Percentiles rank a stretch among this genome's conserved stretches.
Evolutionary conservation across 2,888 invertebrate genomes (phyloP).

Genomic region (Barypeithes pellucidus): DNA sequence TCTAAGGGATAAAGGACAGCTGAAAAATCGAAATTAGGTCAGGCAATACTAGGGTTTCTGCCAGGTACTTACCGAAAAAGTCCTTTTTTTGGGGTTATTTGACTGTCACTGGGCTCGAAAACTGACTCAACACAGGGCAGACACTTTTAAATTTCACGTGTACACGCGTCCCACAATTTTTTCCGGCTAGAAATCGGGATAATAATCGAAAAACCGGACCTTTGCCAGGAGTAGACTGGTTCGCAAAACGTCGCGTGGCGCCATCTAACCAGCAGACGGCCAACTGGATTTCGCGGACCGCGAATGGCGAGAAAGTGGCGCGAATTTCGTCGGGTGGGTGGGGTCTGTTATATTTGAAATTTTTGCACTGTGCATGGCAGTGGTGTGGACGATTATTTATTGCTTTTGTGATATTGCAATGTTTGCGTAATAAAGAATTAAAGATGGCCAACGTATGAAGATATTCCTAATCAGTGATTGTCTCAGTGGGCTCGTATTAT

Average conservation of each 20-base stretch:
- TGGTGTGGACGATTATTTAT: constrained; percentile 22
- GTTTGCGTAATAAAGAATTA: constrained; percentile 26
- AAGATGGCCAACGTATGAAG: constrained; percentile 12
- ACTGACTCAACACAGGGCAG: constrained; percentile 12
- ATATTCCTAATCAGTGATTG: neutral
- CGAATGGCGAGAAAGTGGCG: constrained; percentile 51
- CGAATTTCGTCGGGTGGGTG: constrained; percentile 52
- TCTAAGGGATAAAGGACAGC: constrained; percentile 31
- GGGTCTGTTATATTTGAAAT: constrained; percentile 49
- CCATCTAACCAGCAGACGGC: constrained; percentile 45
- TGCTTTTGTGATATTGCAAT: constrained; percentile 26
- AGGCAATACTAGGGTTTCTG: constrained; percentile 37
- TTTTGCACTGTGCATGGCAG: constrained; percentile 23
- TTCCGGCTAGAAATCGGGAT: constrained; percentile 36
- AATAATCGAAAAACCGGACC: constrained; percentile 47
- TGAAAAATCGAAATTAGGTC: constrained; percentile 51
- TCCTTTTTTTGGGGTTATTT: constrained; percentile 29
- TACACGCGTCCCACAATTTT: constrained; percentile 36
- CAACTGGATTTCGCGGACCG: constrained; percentile 48
- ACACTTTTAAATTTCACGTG: constrained; percentile 24
- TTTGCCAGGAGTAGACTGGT: constrained; percentile 23
- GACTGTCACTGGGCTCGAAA: constrained; percentile 35
- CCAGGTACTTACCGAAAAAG: constrained; percentile 48
- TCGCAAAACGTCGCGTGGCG: constrained; percentile 45
- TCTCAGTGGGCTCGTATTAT: neutral